Evolutionary conservation across 1,140 invertebrate genomes (phyloP).

Genomic region (Lineus longissimus): DNA sequence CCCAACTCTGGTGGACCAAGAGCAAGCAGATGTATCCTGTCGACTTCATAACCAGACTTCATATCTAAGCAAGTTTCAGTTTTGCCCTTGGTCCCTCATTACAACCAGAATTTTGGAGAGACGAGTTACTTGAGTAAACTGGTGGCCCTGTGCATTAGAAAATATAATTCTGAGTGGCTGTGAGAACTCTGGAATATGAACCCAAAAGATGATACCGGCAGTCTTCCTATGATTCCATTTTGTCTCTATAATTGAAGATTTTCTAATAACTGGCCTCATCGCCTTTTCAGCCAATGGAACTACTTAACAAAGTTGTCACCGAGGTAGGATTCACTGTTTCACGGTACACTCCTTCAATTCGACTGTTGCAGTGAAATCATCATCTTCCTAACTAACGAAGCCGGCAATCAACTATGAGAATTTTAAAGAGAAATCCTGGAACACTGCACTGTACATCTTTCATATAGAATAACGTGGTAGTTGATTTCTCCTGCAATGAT

Average conservation of each 20-base stretch:
- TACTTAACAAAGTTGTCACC: slow-evolving; percentile 30
- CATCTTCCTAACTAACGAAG: too few relatives aligned
- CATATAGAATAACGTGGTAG: background rate
- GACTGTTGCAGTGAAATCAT: background rate
- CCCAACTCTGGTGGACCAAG: too few relatives aligned
- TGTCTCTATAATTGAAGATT: slow-evolving; percentile 16
- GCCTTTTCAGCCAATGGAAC: slow-evolving; percentile 26
- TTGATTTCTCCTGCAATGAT: background rate
- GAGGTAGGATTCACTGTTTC: slow-evolving; percentile 20
- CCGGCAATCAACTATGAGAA: too few relatives aligned
- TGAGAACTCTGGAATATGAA: too few relatives aligned
- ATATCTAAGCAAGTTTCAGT: slow-evolving; percentile 11
- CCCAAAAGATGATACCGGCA: too few relatives aligned
- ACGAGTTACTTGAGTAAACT: too few relatives aligned
- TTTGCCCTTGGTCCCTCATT: slow-evolving; percentile 7
- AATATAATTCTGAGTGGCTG: too few relatives aligned
- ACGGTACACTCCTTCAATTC: background rate
- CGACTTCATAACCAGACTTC: too few relatives aligned
- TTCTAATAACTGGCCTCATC: background rate
- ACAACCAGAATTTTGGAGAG: background rate
- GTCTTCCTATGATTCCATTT: slow-evolving; percentile 22
- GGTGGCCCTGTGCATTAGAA: too few relatives aligned
- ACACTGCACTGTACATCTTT: too few relatives aligned
- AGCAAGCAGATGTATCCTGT: too few relatives aligned
- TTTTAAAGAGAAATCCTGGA: too few relatives aligned